Evolutionary conservation across 2,888 invertebrate genomes (phyloP), one percentile per base, ranked within the genome.

Genomic region (Lobophora halterata): DNA sequence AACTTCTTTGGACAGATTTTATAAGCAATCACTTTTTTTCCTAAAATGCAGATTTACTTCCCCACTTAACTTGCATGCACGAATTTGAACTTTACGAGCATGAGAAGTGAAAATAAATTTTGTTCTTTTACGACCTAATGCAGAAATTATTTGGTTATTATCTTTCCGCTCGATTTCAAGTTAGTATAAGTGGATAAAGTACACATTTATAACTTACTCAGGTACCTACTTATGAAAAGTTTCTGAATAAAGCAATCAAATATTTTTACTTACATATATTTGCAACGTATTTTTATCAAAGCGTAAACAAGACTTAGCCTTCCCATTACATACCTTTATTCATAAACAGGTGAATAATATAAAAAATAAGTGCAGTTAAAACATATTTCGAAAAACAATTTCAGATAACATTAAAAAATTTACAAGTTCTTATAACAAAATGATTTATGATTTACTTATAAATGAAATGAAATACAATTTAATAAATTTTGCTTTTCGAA

Each of bases 251-350:
- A 74, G 67, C 51, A 43, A 55, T 39, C 7, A 28, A 31, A 35
- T 58, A 58, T 69, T 68, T 63, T 75, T 60, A 70, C 71, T 73
- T 77, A 75, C 65, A 64, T 78, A 72, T 80, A 80, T 77, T 79
- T 73, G 75, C 78, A 79, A 78, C 71, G 65, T 75, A 79, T 75
- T 62, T 61, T 70, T 70, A 71, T 67, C 70, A 75, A 79, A 79
- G 79, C 79, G 75, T 80, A 75, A 76, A 74, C 75, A 66, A 73
- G 65, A 72, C 69, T 57, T 51, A 64, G 62, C 65, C 61, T 65
- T 65, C 61, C 55, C 61, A 46, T 56, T 60, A 62, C 69, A 61
- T 52, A 62, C 58, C 61, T 38, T 52, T 49, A 48, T 19, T 34
- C 42, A 30, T 30, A 26, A 52, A 46, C 46, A 42, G 10, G 5